These are phyloP conservation scores for Pedicia rivosa DNA, from an alignment of 2,888 invertebrate species.

Conservation along the genomic window DNA sequence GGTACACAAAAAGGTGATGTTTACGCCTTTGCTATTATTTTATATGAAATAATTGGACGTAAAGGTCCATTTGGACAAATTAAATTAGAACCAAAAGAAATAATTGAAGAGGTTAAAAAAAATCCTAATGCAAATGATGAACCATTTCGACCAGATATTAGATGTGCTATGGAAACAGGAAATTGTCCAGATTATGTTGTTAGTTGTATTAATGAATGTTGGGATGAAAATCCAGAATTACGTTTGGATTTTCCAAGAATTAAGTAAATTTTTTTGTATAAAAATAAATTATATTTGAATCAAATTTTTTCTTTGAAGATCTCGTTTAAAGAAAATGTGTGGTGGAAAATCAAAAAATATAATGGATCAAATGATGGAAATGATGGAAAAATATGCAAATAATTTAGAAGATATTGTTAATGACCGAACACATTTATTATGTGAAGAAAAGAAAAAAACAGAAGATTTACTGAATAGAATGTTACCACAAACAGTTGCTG, in stretches of 20 bases:
- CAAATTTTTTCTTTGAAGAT: too few species aligned
- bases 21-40: constrained; percentile 90
- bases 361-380: constrained; percentile 95
- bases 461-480: constrained; percentile 85
- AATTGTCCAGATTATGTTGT: constrained; percentile 68
- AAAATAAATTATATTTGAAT: too few species aligned
- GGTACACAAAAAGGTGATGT: constrained; percentile 87
- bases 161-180: constrained; percentile 50
- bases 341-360: constrained; percentile 75
- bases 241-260: constrained; percentile 77
- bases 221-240: constrained; percentile 69
- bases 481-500: constrained; percentile 88
- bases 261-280: too few species aligned
- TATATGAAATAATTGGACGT: constrained; percentile 85
- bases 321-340: constrained; percentile 74
- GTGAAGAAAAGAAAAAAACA: constrained; percentile 86
- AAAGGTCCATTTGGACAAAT: constrained; percentile 77
- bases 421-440: constrained; percentile 75
- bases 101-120: constrained; percentile 66
- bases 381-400: constrained; percentile 94
- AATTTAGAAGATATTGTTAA: constrained; percentile 88
- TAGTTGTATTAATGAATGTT: constrained; percentile 72
- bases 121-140: constrained; percentile 48
- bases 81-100: constrained; percentile 76
- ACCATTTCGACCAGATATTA: constrained; percentile 64